Evolutionary conservation across 2,888 invertebrate genomes (phyloP).

Genomic region (Ceratothoa steindachneri): DNA sequence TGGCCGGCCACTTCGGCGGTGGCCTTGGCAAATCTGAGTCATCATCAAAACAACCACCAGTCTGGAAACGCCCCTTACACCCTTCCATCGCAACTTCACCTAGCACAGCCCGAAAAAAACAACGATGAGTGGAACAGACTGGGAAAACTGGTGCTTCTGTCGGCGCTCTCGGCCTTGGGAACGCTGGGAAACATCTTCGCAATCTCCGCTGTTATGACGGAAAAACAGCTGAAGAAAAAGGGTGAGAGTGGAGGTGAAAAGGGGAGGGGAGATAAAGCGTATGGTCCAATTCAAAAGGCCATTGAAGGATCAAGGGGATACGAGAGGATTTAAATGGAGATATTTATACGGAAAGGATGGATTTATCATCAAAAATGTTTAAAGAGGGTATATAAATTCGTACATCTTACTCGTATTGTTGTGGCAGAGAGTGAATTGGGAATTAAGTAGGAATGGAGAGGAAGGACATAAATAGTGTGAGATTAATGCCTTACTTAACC

Average conservation of each 20-base stretch:
- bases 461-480: no score
- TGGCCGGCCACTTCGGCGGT: background rate
- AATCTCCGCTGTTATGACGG: slow-evolving; percentile 69
- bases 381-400: no score
- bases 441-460: no score
- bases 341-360: no score
- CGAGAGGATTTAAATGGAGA: no score
- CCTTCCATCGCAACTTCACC: background rate
- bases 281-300: no score
- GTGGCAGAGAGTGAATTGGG: no score
- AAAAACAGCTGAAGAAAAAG: slow-evolving; percentile 65
- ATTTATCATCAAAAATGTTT: no score
- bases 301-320: no score
- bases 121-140: slow-evolving; percentile 66
- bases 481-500: no score
- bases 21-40: background rate
- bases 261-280: background rate
- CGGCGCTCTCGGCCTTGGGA: slow-evolving; percentile 63
- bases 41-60: background rate
- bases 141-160: slow-evolving; percentile 63
- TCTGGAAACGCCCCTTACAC: background rate
- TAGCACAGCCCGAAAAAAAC: slow-evolving; percentile 51
- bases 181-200: slow-evolving; percentile 72
- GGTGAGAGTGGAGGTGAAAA: slow-evolving; percentile 56
- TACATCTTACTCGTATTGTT: no score